Evolutionary conservation across 2,797 vertebrate species (phyloP).

Genomic region (Pelodytes ibericus): DNA sequence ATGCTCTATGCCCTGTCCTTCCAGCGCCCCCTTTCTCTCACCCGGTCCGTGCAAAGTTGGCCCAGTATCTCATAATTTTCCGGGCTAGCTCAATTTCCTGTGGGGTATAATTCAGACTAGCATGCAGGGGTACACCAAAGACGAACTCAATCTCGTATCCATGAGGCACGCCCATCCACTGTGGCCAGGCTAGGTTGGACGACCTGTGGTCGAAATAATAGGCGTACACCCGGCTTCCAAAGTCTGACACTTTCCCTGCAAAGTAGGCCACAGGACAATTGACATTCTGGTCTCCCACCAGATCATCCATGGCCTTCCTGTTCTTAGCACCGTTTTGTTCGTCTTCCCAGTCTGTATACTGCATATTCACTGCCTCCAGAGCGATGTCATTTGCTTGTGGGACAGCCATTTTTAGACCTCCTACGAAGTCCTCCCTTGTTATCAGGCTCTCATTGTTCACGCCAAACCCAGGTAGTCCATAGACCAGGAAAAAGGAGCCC

Average conservation of each 20-base stretch:
- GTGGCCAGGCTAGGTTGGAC: conserved; percentile 88
- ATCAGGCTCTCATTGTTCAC: conserved; percentile 94
- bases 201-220: conserved; percentile 91
- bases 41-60: conserved; percentile 91
- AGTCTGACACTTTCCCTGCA: conserved; percentile 77
- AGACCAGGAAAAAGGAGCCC: conserved; percentile 89
- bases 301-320: conserved; percentile 86
- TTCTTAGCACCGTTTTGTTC: conserved; percentile 85
- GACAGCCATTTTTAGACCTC: conserved; percentile 85
- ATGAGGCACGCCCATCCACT: conserved; percentile 96
- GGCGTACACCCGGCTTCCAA: conserved; percentile 75
- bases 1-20: neutral
- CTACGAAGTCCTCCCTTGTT: conserved; percentile 86
- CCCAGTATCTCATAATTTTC: conserved; percentile 92
- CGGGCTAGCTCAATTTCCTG: conserved; percentile 85
- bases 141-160: conserved; percentile 96
- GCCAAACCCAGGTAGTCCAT: conserved; percentile 90
- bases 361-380: conserved; percentile 87
- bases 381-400: conserved; percentile 90
- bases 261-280: conserved; percentile 87
- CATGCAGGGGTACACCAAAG: conserved; percentile 87
- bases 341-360: conserved; percentile 93
- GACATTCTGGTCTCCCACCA: conserved; percentile 92
- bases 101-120: conserved; percentile 83
- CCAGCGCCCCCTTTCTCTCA: conserved; percentile 56